Base-by-base conservation (phyloP, 1,140 invertebrate genomes). In the Trachymyrmex cornetzi region DNA sequence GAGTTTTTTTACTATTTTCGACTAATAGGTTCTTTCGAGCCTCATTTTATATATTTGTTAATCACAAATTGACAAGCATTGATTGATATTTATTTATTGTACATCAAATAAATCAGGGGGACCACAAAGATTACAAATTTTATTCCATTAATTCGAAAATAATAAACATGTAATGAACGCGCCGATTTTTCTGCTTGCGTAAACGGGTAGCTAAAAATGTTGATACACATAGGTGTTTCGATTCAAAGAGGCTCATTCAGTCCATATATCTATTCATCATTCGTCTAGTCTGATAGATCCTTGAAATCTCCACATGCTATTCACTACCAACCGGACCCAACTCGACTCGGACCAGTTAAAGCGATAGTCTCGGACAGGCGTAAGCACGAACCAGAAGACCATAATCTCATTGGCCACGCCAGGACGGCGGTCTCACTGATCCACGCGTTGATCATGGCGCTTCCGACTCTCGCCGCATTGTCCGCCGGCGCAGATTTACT, bases 371-470 rank as follows among this genome's bases (percentile, higher is more conserved):
- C 84, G 84, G 82, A 38, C 79, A 63, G 30, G 71, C 87, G 38
- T 84, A 88, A 85, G 88, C 86, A 55, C 80, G 75, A 11, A 77
- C 67, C 74, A 87, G 82, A 88, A 80, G 82, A 67, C 59, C 86
- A 86, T 94, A 94, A 94, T 94, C 93, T 92, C 90, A 90, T 94
- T 94, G 90, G 93, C 85, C 87, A 94, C 93, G 92, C 77, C 69
- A 64, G 79, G 87, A 88, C 84, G 88, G 91, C 93, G 91, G 91
- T 91, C 84, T 77, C 66, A 89, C 89, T 90, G 89, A 92, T 90
- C 88, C 87, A 77, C 74, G 87, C 77, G 88, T 88, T 88, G 85
- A 89, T 89, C 88, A 81, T 71, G 72, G 55, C 80, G 90, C 91
- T 93, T 93, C 92, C 92, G 91, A 92, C 88, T 92, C 77, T 81